Evolutionary conservation across 2,113 vertebrate species (phyloP).

Genomic region (Dryoscopus gambensis): DNA sequence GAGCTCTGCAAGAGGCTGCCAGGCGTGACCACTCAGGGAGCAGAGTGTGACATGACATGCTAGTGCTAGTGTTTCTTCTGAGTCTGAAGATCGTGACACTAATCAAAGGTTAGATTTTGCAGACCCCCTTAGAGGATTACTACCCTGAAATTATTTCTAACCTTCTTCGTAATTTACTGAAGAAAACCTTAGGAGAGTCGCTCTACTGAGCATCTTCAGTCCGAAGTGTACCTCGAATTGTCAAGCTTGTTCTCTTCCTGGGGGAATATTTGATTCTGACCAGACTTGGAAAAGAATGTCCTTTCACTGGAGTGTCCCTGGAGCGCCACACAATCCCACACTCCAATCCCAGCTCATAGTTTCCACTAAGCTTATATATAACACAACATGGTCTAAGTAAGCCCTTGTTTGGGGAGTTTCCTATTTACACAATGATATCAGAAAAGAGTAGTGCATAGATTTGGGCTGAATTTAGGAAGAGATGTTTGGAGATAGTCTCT

Average conservation of each 20-base stretch:
- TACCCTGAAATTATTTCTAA: not conserved
- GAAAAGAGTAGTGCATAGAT: not conserved
- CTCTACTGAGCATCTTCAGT: not conserved
- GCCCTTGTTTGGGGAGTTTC: not conserved
- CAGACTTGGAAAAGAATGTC: not conserved
- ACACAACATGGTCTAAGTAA: not conserved
- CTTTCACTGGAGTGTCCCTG: not conserved
- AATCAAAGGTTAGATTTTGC: not conserved
- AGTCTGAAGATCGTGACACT: not conserved
- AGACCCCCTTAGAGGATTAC: not conserved
- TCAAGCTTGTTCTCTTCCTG: not conserved
- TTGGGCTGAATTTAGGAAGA: not conserved
- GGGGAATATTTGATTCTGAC: not conserved
- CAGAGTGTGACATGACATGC: not conserved
- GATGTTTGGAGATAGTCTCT: not conserved
- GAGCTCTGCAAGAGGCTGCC: not conserved
- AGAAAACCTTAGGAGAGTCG: not conserved
- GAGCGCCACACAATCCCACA: not conserved
- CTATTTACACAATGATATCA: not conserved
- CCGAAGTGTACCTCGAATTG: not conserved
- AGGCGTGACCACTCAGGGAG: not conserved
- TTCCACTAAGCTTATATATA: not conserved
- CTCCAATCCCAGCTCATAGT: not conserved
- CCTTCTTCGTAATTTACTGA: not conserved
- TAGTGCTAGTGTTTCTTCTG: not conserved